Evolutionary conservation across 1,140 invertebrate genomes (phyloP).

Genomic region (Tyrophagus putrescentiae): DNA sequence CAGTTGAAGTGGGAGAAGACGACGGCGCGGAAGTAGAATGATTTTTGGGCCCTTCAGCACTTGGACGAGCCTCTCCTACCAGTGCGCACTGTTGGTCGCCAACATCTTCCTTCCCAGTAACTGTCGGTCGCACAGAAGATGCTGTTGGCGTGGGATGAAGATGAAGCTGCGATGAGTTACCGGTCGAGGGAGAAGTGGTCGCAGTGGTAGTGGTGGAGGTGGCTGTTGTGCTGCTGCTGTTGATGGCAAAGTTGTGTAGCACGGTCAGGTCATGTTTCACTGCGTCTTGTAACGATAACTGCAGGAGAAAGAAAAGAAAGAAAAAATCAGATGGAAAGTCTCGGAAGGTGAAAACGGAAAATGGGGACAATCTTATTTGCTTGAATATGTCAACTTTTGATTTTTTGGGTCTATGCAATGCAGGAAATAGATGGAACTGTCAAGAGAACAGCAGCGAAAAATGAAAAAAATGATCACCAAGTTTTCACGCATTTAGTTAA

Average conservation of each 20-base stretch:
- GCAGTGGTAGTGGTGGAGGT: neutral
- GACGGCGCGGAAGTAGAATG: neutral
- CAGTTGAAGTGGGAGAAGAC: neutral
- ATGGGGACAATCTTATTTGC: too few species aligned
- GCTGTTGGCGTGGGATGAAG: neutral
- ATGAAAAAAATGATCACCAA: too few species aligned
- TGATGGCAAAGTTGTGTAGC: neutral
- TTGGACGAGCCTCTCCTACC: too few species aligned
- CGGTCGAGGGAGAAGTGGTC: neutral
- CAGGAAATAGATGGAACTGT: too few species aligned
- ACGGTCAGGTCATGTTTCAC: neutral
- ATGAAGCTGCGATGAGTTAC: neutral
- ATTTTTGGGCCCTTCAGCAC: too few species aligned
- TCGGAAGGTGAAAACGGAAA: neutral
- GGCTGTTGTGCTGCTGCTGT: neutral
- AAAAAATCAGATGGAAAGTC: neutral
- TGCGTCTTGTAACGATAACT: neutral
- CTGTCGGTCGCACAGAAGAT: too few species aligned
- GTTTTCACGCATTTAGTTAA: too few species aligned
- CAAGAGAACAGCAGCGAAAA: too few species aligned
- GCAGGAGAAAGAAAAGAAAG: neutral
- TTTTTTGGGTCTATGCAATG: too few species aligned
- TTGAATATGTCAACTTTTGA: too few species aligned
- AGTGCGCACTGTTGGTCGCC: too few species aligned
- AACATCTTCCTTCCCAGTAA: too few species aligned